Evolutionary conservation across 2,113 vertebrate genomes (phyloP).

Genomic region (Menidia beryllina): DNA sequence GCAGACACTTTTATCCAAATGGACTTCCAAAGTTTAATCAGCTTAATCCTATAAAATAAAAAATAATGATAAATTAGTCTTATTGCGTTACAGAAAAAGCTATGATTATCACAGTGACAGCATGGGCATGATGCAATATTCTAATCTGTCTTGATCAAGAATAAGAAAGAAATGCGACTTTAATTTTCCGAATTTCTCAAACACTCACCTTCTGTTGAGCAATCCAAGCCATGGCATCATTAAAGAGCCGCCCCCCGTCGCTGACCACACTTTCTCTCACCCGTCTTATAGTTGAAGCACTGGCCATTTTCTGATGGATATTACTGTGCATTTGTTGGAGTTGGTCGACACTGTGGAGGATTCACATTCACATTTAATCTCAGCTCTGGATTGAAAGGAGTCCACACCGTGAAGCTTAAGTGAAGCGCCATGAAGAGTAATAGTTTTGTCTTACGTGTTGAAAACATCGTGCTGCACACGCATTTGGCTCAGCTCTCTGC

Average conservation of each 20-base stretch:
- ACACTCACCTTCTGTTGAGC: slow-evolving; percentile 89
- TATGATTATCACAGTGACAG: too few relatives aligned
- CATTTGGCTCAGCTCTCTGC: slow-evolving; percentile 85
- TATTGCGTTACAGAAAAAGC: too few relatives aligned
- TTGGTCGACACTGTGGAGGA: slow-evolving; percentile 47
- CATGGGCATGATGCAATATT: neutral
- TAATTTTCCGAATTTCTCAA: too few relatives aligned
- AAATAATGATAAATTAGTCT: too few relatives aligned
- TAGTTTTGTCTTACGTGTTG: slow-evolving; percentile 79
- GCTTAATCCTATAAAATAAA: neutral
- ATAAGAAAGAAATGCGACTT: too few relatives aligned
- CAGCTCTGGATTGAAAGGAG: neutral
- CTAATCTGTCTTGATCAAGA: neutral
- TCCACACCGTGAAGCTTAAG: neutral
- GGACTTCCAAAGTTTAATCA: too few relatives aligned
- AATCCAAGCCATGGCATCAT: slow-evolving; percentile 91
- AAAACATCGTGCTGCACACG: slow-evolving; percentile 84
- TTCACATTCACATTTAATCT: neutral
- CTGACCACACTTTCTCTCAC: slow-evolving; percentile 80
- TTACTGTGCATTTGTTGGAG: slow-evolving; percentile 40
- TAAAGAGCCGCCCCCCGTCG: slow-evolving; percentile 83
- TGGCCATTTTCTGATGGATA: slow-evolving; percentile 39
- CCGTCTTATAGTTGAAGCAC: slow-evolving; percentile 61
- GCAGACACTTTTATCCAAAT: too few relatives aligned
- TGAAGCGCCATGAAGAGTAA: neutral